Percentiles rank a stretch among this genome's conserved stretches.
These are phyloP conservation scores for Tribolium castaneum DNA, from an alignment of 1,140 invertebrate genomes.

Conservation along the genomic window DNA sequence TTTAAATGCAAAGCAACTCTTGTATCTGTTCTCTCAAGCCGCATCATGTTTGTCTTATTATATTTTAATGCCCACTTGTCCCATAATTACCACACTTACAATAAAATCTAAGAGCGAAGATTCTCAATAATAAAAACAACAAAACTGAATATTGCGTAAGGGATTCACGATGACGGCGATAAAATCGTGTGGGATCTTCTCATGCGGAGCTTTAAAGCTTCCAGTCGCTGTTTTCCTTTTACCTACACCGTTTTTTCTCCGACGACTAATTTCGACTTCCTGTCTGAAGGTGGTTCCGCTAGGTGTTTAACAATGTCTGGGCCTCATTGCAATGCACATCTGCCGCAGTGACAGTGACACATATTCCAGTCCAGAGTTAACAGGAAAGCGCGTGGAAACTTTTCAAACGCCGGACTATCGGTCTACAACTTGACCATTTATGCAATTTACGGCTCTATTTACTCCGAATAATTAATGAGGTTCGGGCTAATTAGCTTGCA, in stretches of 20 bases:
- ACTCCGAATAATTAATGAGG: constrained; percentile 8
- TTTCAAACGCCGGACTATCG: background rate
- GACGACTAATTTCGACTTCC: constrained; percentile 20
- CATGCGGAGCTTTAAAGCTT: background rate
- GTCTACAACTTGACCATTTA: background rate
- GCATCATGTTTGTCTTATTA: constrained; percentile 11
- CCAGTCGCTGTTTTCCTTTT: background rate
- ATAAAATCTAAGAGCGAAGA: constrained; percentile 3
- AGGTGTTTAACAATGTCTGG: constrained; percentile 20
- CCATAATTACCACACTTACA: constrained; percentile 10
- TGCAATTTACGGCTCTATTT: background rate
- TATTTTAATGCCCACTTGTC: constrained; percentile 6
- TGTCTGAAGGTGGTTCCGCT: constrained; percentile 35
- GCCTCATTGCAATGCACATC: constrained; percentile 12
- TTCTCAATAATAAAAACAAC: background rate
- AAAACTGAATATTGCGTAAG: constrained; percentile 22
- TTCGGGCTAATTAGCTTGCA: constrained; percentile 12
- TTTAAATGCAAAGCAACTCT: constrained; percentile 5
- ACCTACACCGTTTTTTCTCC: background rate
- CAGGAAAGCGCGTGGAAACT: background rate
- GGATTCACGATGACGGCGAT: background rate
- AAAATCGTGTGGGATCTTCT: constrained; percentile 29
- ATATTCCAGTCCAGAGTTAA: constrained; percentile 2
- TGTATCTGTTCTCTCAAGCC: constrained; percentile 5
- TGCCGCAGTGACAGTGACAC: constrained; percentile 35